Evolutionary conservation across 2,797 vertebrate species (phyloP).

Genomic region (Acipenser transmontanus): DNA sequence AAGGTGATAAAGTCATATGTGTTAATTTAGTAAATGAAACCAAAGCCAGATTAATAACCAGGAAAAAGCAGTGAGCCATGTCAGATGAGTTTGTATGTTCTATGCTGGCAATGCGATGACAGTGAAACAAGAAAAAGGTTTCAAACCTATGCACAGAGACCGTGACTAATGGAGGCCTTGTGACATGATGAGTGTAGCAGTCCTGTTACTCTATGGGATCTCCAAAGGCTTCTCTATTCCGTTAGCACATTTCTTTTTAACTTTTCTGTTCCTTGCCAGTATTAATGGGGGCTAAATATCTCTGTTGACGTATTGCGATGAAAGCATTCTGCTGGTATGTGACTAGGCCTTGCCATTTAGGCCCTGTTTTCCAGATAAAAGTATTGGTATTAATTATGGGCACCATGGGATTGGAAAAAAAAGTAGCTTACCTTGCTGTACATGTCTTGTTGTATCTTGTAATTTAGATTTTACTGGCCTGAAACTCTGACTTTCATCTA

Average conservation of each 20-base stretch:
- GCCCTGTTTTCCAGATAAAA: not conserved
- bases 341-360: conserved; percentile 1
- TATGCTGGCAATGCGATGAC: conserved; percentile 18
- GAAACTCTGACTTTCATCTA: too few species aligned
- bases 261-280: not conserved
- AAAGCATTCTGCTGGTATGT: conserved; percentile 15
- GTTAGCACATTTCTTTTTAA: not conserved
- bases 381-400: not conserved
- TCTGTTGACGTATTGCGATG: not conserved
- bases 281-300: not conserved
- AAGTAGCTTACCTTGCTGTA: too few species aligned
- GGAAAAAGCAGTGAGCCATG: conserved; percentile 18
- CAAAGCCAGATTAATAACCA: conserved; percentile 7
- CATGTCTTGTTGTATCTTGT: too few species aligned
- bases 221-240: not conserved
- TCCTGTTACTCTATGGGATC: not conserved
- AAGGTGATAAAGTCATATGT: not conserved
- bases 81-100: conserved; percentile 17
- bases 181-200: not conserved
- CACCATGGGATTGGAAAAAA: too few species aligned
- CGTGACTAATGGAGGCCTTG: conserved; percentile 13
- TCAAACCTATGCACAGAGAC: conserved; percentile 1
- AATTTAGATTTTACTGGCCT: too few species aligned
- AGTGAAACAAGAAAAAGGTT: conserved; percentile 10
- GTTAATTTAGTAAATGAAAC: not conserved